These are phyloP conservation scores for Empis stercorea DNA, from an alignment of 2,888 invertebrate species.

Conservation along the genomic window DNA sequence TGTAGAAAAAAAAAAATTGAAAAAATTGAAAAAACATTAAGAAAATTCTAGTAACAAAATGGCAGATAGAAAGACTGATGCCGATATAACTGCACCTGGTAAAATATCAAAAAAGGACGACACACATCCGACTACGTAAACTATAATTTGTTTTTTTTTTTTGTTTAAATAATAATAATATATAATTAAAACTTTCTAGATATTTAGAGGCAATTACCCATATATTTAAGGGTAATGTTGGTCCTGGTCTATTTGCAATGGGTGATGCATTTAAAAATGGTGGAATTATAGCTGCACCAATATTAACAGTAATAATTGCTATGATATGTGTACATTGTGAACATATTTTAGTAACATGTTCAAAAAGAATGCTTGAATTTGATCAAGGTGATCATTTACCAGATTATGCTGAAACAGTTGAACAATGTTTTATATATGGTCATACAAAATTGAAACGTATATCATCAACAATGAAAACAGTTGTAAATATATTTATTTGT, in stretches of 20 bases:
- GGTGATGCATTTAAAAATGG: conserved; percentile 89
- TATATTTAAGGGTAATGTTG: conserved; percentile 88
- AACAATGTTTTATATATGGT: conserved; percentile 65
- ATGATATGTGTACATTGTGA: conserved; percentile 84
- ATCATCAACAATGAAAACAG: conserved; percentile 48
- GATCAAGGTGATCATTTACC: conserved; percentile 44
- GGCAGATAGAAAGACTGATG: too few species aligned
- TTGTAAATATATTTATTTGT: conserved; percentile 78
- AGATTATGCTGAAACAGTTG: conserved; percentile 73
- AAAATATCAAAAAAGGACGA: too few species aligned
- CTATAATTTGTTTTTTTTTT: too few species aligned
- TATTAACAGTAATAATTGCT: conserved; percentile 67
- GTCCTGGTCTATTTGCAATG: conserved; percentile 92
- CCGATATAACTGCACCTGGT: too few species aligned
- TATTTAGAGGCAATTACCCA: conserved; percentile 82
- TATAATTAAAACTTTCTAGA: too few species aligned
- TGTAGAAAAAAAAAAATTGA: too few species aligned
- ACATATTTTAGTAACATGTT: conserved; percentile 71
- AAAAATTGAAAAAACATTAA: too few species aligned
- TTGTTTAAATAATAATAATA: too few species aligned
- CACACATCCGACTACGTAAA: too few species aligned
- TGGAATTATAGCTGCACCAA: conserved; percentile 70
- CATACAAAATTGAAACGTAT: conserved; percentile 49
- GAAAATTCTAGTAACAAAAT: too few species aligned
- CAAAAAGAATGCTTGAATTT: conserved; percentile 50